Percentiles rank a stretch among this genome's conserved stretches.
These are phyloP conservation scores for Acropora tenuis DNA, from an alignment of 64 coral and sea anemone genomes.

Conservation along the genomic window DNA sequence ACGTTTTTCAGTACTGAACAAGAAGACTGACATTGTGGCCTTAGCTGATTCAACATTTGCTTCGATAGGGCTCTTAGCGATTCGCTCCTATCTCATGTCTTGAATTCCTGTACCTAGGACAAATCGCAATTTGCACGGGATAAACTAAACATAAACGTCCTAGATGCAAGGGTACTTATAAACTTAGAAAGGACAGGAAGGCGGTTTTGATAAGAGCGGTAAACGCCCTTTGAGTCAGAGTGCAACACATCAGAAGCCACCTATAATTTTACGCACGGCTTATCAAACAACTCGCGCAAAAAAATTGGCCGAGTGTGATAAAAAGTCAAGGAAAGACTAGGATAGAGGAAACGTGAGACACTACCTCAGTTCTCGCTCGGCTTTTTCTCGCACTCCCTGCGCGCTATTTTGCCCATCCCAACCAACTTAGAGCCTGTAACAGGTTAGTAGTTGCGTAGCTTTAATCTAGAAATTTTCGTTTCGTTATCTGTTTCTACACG, in stretches of 20 bases:
- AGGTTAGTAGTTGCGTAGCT: too few species aligned
- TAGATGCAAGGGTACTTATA: constrained; percentile 88
- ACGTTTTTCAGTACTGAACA: background rate
- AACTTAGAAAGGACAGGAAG: constrained; percentile 80
- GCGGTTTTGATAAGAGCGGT: constrained; percentile 54
- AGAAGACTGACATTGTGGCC: too few species aligned
- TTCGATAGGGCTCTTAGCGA: constrained; percentile 92
- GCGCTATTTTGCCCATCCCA: too few species aligned
- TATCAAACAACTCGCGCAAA: constrained; percentile 85
- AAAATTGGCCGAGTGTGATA: constrained; percentile 16
- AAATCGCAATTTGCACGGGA: constrained; percentile 69
- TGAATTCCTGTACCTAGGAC: constrained; percentile 78
- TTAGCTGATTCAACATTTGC: constrained; percentile 69
- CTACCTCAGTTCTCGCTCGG: too few species aligned
- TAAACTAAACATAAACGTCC: constrained; percentile 79
- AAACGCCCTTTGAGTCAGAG: constrained; percentile 52
- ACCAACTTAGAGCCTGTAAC: too few species aligned
- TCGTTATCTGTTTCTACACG: too few species aligned
- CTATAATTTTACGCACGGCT: constrained; percentile 64
- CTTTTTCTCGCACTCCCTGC: too few species aligned
- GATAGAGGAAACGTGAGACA: too few species aligned
- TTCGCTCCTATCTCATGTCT: constrained; percentile 92
- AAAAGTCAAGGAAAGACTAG: too few species aligned
- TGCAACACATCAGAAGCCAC: constrained; percentile 68
- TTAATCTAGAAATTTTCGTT: too few species aligned